A percentile compares a stretch with the other conserved stretches of the same genome.
phyloP scores from a whole-genome alignment of 2,113 vertebrate genomes.

The Gopherus flavomarginatus region DNA sequence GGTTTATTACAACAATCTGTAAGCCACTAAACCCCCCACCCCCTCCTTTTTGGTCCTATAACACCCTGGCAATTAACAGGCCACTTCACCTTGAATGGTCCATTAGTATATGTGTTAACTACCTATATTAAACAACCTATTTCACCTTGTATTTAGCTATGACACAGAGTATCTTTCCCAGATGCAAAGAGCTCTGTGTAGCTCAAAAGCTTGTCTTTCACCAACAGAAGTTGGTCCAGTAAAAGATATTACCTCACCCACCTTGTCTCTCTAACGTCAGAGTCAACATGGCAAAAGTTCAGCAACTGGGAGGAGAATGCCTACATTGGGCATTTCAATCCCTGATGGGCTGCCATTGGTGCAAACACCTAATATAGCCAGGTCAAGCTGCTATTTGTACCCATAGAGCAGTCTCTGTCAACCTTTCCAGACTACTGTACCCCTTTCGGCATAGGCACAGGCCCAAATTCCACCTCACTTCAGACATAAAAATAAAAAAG shows the following conservation, averaged over 20 bases:
- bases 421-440: no score
- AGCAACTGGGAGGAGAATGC: not conserved
- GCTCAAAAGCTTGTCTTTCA: not conserved
- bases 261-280: not conserved
- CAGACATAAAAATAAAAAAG: no score
- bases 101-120: not conserved
- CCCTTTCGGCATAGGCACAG: no score
- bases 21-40: not conserved
- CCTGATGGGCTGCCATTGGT: not conserved
- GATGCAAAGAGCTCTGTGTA: not conserved
- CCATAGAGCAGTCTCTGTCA: no score
- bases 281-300: conserved; percentile 23
- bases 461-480: no score
- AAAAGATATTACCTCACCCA: not conserved
- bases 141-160: not conserved
- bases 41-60: not conserved
- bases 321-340: not conserved
- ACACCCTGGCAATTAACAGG: not conserved
- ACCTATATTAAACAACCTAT: not conserved
- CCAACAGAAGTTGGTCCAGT: not conserved
- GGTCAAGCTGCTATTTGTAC: not conserved
- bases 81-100: not conserved
- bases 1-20: not conserved
- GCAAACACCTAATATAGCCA: not conserved
- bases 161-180: not conserved